Percentiles rank a stretch among this genome's conserved stretches.
phyloP scores from a whole-genome alignment of 1,140 invertebrate species.

The Orchestia grillus region DNA sequence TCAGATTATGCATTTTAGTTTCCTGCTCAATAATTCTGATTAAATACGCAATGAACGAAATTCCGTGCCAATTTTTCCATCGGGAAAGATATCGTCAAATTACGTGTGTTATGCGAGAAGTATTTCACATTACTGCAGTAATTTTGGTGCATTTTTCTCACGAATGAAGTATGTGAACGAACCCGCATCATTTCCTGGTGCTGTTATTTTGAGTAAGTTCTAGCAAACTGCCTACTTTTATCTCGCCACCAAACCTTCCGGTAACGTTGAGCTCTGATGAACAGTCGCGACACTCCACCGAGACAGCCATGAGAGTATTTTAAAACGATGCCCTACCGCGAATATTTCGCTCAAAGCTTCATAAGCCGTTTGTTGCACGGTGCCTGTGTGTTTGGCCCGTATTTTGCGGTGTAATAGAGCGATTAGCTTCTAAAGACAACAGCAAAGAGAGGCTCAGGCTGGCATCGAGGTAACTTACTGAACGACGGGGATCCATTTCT shows the following conservation, averaged over 20 bases:
- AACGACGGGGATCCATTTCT: neutral
- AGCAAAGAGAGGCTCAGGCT: neutral
- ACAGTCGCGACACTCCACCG: neutral
- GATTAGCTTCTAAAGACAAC: neutral
- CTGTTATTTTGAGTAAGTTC: neutral
- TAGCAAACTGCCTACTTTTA: neutral
- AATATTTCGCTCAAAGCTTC: neutral
- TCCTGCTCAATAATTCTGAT: too few species aligned
- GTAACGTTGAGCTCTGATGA: neutral
- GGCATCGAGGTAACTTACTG: neutral
- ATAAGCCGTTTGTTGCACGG: neutral
- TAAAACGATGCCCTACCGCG: neutral
- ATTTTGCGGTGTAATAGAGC: neutral
- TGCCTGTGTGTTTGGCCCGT: neutral
- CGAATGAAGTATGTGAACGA: neutral
- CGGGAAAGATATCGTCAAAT: too few species aligned
- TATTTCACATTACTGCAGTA: too few species aligned
- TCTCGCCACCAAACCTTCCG: neutral
- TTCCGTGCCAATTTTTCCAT: too few species aligned
- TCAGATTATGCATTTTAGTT: too few species aligned
- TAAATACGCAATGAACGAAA: too few species aligned
- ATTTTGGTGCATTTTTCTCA: neutral
- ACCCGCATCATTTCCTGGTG: neutral
- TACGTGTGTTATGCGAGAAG: too few species aligned
- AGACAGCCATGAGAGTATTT: neutral